These are phyloP conservation scores for Choloepus didactylus DNA, from an alignment of 2,797 vertebrate species.

Conservation along the genomic window DNA sequence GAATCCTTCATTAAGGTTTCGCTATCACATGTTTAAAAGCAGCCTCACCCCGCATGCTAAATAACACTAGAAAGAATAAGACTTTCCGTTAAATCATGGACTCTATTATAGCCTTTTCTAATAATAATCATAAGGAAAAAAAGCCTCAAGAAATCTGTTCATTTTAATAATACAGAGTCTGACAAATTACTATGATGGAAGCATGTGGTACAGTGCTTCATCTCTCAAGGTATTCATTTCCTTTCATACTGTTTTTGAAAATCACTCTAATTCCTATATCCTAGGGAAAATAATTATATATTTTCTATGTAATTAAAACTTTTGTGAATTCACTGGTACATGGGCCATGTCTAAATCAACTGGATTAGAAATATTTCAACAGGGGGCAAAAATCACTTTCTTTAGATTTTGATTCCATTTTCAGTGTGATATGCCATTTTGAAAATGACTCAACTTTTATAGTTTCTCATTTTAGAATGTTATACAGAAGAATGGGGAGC, in stretches of 20 bases:
- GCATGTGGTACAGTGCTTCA: slow-evolving; percentile 57
- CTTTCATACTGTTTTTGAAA: slow-evolving; percentile 73
- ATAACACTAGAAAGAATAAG: slow-evolving; percentile 34
- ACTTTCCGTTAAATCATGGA: not conserved
- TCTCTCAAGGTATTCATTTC: slow-evolving; percentile 81
- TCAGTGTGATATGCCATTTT: not conserved
- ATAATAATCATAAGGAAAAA: slow-evolving; percentile 15
- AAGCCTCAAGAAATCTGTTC: slow-evolving; percentile 38
- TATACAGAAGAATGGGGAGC: no score
- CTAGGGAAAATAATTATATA: slow-evolving; percentile 80
- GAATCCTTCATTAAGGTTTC: slow-evolving; percentile 2
- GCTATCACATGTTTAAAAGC: not conserved
- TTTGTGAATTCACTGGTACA: slow-evolving; percentile 66
- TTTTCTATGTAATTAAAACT: slow-evolving; percentile 83
- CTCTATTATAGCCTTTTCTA: slow-evolving; percentile 59
- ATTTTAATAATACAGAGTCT: slow-evolving; percentile 71
- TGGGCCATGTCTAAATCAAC: slow-evolving; percentile 32
- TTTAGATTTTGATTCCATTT: slow-evolving; percentile 20
- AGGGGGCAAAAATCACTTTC: slow-evolving; percentile 61
- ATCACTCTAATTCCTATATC: slow-evolving; percentile 74
- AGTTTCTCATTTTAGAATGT: not conserved
- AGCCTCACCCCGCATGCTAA: not conserved
- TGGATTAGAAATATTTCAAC: slow-evolving; percentile 67
- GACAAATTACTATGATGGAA: slow-evolving; percentile 73
- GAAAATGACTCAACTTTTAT: slow-evolving; percentile 41